Conservation (phyloP, 2,797 vertebrate genomes). For the Sitta carolinensis region DNA sequence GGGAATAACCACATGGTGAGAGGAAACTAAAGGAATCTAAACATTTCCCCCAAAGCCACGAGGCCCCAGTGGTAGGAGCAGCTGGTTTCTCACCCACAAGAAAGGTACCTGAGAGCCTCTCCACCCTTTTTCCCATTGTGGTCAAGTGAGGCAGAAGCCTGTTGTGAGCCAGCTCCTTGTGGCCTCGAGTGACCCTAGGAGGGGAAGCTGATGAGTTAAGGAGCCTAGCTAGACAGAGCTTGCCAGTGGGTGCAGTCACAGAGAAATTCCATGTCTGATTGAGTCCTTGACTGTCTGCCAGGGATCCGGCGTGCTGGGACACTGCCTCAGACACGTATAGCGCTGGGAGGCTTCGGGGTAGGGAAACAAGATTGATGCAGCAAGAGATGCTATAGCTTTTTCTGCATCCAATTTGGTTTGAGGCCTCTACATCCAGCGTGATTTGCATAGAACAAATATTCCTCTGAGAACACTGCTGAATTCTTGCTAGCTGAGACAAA, state of each 20-base stretch:
- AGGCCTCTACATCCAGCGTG: background rate
- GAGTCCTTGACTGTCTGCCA: background rate
- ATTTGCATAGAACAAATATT: background rate
- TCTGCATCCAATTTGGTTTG: background rate
- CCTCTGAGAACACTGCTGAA: background rate
- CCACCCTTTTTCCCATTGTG: background rate
- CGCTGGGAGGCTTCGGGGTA: background rate
- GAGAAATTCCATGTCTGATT: background rate
- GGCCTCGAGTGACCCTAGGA: background rate
- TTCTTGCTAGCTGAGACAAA: constrained; percentile 31
- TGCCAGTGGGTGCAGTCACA: constrained; percentile 33
- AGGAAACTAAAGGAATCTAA: background rate
- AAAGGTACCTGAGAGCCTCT: background rate
- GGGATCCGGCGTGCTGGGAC: background rate
- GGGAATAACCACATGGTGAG: background rate
- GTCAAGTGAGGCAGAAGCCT: background rate
- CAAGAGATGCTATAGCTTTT: background rate
- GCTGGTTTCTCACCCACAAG: background rate
- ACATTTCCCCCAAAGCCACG: background rate
- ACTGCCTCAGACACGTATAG: background rate
- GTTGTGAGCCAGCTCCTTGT: background rate
- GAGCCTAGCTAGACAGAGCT: background rate
- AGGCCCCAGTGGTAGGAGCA: background rate
- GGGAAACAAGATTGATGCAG: background rate
- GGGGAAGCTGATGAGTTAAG: background rate